phyloP scores from a whole-genome alignment of 2,888 invertebrate species.

The Epicampocera succincta region DNA sequence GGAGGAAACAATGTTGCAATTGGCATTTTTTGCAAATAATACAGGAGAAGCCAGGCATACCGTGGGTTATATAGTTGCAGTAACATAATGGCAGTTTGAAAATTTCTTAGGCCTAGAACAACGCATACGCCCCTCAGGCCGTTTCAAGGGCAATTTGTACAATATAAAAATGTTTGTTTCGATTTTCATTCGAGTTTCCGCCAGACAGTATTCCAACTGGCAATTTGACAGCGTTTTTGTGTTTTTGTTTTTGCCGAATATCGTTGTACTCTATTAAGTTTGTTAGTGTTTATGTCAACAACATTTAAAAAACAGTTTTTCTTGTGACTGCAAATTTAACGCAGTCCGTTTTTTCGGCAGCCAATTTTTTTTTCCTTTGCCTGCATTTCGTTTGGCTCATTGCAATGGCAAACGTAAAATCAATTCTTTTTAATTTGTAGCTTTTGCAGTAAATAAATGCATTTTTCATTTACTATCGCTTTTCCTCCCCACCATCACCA shows the following conservation, averaged over 20 bases:
- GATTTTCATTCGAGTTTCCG: too few relatives aligned
- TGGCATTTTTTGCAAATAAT: too few relatives aligned
- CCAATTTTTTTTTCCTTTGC: constrained; percentile 33
- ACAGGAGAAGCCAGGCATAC: too few relatives aligned
- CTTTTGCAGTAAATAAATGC: constrained; percentile 71
- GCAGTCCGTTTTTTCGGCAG: constrained; percentile 22
- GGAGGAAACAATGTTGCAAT: too few relatives aligned
- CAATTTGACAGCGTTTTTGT: neutral
- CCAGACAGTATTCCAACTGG: constrained; percentile 19
- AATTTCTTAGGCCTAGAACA: too few relatives aligned
- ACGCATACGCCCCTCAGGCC: too few relatives aligned
- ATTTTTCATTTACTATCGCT: constrained; percentile 65
- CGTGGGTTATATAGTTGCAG: too few relatives aligned
- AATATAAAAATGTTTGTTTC: too few relatives aligned
- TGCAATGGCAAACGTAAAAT: constrained; percentile 58
- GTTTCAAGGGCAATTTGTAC: too few relatives aligned
- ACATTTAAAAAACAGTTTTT: constrained; percentile 52
- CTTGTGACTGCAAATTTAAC: constrained; percentile 51
- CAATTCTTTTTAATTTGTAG: constrained; percentile 69
- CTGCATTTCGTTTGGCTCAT: constrained; percentile 43
- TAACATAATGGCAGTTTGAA: too few relatives aligned
- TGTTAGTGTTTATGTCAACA: constrained; percentile 61
- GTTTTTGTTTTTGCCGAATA: neutral
- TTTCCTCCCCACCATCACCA: neutral
- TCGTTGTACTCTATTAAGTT: constrained; percentile 37